Percentiles rank a stretch among this genome's conserved stretches.
Evolutionary conservation across 2,113 vertebrate genomes (phyloP).

Genomic region (Callionymus lyra): DNA sequence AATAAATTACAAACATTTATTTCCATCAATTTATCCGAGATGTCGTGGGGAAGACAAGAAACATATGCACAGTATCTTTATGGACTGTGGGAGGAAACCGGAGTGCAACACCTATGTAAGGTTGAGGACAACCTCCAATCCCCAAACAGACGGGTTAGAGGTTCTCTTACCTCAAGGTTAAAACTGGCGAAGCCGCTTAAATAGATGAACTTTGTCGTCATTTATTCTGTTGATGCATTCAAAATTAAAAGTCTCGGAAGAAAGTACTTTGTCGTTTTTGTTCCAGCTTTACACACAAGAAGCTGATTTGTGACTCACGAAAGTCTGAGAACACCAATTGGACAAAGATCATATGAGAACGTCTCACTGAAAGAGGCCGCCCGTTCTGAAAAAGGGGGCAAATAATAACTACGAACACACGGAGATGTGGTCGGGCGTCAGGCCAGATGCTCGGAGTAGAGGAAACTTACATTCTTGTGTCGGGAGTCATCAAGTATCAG

Average conservation of each 20-base stretch:
- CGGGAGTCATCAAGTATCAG: conserved; percentile 96
- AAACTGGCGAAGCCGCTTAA: no score
- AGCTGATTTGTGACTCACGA: background rate
- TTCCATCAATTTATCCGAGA: background rate
- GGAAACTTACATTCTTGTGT: conserved; percentile 95
- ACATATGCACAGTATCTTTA: no score
- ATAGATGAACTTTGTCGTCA: no score
- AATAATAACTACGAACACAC: conserved; percentile 54
- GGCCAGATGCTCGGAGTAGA: conserved; percentile 72
- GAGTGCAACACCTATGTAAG: no score
- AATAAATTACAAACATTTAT: background rate
- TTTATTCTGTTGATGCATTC: no score
- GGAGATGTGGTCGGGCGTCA: conserved; percentile 78
- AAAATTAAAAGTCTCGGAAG: no score
- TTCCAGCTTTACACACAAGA: background rate
- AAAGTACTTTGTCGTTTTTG: background rate
- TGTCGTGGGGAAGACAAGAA: background rate
- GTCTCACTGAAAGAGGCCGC: conserved; percentile 46
- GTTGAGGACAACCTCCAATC: no score
- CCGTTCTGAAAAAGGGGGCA: conserved; percentile 65
- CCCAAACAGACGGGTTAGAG: no score
- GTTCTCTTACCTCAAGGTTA: no score
- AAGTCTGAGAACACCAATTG: conserved; percentile 22
- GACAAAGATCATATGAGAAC: conserved; percentile 34
- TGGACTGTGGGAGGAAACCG: no score